Base-by-base conservation (phyloP, 1,140 invertebrate species). In the Megathymus violae region DNA sequence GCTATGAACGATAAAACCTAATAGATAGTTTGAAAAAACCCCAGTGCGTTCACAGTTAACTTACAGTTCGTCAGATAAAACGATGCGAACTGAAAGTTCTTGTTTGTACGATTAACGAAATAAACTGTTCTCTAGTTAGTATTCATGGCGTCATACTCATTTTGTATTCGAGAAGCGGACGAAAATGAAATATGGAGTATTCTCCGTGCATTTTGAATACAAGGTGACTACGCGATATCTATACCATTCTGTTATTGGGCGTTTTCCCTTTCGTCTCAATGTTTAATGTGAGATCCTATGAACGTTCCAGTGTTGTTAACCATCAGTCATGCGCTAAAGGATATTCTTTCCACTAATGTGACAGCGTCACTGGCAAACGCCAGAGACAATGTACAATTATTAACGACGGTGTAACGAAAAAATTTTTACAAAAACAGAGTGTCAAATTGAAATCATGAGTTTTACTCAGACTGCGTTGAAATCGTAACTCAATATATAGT, bases 111-210 rank as follows among this genome's bases (percentile, higher is more conserved):
- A 89, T 89, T 89, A 89, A 83, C 85, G 78, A 83, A 82, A 82
- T 87, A 89, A 88, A 87, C 80, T 88, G 81, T 80, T 78, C 62
- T 74, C 83, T 87, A 74, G 69, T 88, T 89, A 82, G 80, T 87
- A 89, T 89, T 89, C 85, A 89, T 85, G 76, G 74, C 75, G 73
- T 64, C 81, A 64, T 27, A 69, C 81, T 89, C 79, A 86, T 89
- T 88, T 62, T 78, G 82, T 86, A 89, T 90, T 90, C 87, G 69
- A 74, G 65, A 41, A 52, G 75, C 78, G 85, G 67, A 76, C 60
- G 78, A 78, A 88, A 86, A 90, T 90, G 87, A 90, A 90, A 87
- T 90, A 90, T 88, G 85, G 85, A 83, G 74, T 80, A 78, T 85
- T 86, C 81, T 74, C 69, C 63, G 69, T 80, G 78, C 84, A 83